Evolutionary conservation across 2,888 invertebrate genomes (phyloP).

Genomic region (Andrena bicolor): DNA sequence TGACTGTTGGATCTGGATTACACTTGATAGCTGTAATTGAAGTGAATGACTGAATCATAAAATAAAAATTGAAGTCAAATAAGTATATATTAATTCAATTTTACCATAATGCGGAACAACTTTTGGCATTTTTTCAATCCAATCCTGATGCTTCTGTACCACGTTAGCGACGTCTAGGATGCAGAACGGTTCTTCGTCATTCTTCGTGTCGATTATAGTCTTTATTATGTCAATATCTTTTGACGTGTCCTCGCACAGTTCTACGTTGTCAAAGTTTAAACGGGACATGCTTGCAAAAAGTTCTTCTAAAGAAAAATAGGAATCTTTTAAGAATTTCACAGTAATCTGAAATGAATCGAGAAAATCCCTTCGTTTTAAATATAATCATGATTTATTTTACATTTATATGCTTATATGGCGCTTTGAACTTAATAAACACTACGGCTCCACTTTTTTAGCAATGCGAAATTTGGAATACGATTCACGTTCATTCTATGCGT

Average conservation of each 20-base stretch:
- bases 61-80: not conserved
- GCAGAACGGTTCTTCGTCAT: conserved; percentile 79
- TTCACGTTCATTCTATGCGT: too few relatives aligned
- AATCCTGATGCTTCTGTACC: conserved; percentile 77
- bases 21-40: conserved; percentile 87
- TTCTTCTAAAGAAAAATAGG: not conserved
- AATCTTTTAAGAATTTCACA: not conserved
- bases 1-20: conserved; percentile 86
- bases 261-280: conserved; percentile 66
- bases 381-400: conserved; percentile 2
- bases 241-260: conserved; percentile 72
- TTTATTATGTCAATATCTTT: conserved; percentile 74
- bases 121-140: conserved; percentile 80
- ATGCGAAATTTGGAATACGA: too few relatives aligned
- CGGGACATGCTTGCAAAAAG: conserved; percentile 29
- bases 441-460: too few relatives aligned
- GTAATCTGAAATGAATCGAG: not conserved
- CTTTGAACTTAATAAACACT: not conserved
- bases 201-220: conserved; percentile 69
- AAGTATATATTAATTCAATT: not conserved
- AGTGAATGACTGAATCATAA: not conserved
- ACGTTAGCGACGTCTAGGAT: conserved; percentile 77
- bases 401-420: conserved; percentile 54
- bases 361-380: conserved; percentile 31
- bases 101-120: conserved; percentile 80